Evolutionary conservation across 2,888 invertebrate genomes (phyloP), one percentile per base, ranked within the genome.

Genomic region (Lasioglossum vierecki): DNA sequence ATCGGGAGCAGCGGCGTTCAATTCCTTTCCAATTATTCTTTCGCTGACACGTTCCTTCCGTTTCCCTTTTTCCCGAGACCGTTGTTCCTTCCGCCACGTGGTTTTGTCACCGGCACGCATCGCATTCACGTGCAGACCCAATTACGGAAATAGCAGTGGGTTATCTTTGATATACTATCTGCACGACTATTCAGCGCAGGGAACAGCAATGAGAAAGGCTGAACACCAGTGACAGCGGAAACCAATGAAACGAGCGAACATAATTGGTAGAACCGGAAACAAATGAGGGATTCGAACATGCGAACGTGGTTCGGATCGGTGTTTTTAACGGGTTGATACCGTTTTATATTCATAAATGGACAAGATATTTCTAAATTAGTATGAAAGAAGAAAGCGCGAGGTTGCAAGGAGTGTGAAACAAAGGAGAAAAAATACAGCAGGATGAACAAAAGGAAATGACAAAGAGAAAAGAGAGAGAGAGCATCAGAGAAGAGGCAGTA

Each of bases 61-160:
- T 80, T 46, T 26, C 18, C 11, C 22, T 68, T 30, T 22, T 41
- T 13, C 15, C n/a, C 8, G 3, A 18, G 46, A 15, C 53, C 22
- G 9, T 15, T 30, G 49, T 83, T 70, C 72, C 68, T 79, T 26
- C 57, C n/a, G 46, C 30, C 71, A 57, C 39, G 63, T 77, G 53
- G 39, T 46, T 75, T 22, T 44, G 66, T 63, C 53, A 70, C 30
- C 71, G 70, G 81, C 68, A 83, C 82, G 82, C 35, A 49, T 60
- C 79, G 68, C 78, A 82, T 84, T 81, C 75, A 75, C 80, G 71
- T 44, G 78, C 75, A 83, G 83, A 88, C 76, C 86, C 85, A 89
- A 87, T 86, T 88, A 90, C 83, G 80, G 81, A 80, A 91, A 89
- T 84, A 85, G 86, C 82, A 63, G 71, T 15, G 53, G 41, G 80